phyloP scores from a whole-genome alignment of 2,888 invertebrate species.

The Tuberolachnus salignus region DNA sequence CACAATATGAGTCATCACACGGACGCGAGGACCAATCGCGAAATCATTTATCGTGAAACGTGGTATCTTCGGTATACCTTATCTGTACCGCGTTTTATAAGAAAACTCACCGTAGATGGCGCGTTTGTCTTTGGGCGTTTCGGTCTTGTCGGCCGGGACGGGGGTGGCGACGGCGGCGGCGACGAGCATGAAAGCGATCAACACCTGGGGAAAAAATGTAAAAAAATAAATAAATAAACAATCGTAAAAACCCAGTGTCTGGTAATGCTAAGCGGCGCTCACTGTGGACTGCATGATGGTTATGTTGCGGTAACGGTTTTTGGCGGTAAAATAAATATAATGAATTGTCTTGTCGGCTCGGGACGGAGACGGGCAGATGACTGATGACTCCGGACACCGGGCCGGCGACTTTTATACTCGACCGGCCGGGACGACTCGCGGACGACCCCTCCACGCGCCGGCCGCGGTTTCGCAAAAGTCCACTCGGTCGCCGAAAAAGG shows the following conservation, averaged over 20 bases:
- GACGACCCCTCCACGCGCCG: not conserved
- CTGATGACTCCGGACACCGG: constrained; percentile 31
- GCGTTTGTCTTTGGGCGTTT: constrained; percentile 46
- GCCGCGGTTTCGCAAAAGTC: constrained; percentile 43
- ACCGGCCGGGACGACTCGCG: not conserved
- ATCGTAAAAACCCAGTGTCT: not conserved
- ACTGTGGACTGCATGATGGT: constrained; percentile 48
- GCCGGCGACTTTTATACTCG: constrained; percentile 37
- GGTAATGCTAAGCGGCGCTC: not conserved
- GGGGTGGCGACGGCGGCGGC: constrained; percentile 40
- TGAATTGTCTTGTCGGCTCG: not conserved
- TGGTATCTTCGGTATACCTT: too few relatives aligned
- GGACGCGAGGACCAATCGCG: too few relatives aligned
- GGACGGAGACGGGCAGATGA: constrained; percentile 17
- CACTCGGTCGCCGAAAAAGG: not conserved
- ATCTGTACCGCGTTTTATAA: too few relatives aligned
- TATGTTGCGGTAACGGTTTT: not conserved
- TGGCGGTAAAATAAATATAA: not conserved
- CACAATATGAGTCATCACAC: too few relatives aligned
- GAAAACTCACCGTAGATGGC: constrained; percentile 36
- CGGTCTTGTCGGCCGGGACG: constrained; percentile 31
- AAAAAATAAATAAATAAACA: not conserved
- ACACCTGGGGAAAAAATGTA: not conserved
- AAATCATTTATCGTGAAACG: too few relatives aligned
- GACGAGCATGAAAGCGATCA: constrained; percentile 52